Evolutionary conservation across 2,888 invertebrate species (phyloP).

Genomic region (Brenthis hecate): DNA sequence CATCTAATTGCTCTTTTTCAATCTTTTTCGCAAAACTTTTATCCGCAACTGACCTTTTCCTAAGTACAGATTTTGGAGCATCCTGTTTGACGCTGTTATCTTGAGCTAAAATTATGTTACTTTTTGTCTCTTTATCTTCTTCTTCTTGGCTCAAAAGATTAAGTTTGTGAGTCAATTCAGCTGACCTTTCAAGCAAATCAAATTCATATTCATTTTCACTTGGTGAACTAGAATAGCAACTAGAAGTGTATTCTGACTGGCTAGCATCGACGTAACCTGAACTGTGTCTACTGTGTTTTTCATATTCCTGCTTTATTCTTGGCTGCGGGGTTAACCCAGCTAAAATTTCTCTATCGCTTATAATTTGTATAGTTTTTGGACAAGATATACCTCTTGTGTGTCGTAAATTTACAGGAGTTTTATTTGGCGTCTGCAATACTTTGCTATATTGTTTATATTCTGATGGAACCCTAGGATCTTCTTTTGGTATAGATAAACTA

Average conservation of each 20-base stretch:
- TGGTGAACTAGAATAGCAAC: conserved; percentile 77
- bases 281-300: conserved; percentile 65
- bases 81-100: conserved; percentile 43
- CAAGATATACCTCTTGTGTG: conserved; percentile 72
- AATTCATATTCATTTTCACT: conserved; percentile 80
- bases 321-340: conserved; percentile 74
- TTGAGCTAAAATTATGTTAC: conserved; percentile 54
- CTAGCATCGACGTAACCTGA: conserved; percentile 78
- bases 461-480: conserved; percentile 65
- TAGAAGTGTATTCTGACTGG: conserved; percentile 78
- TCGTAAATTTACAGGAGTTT: conserved; percentile 67
- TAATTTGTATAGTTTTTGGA: conserved; percentile 80
- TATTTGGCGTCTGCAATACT: conserved; percentile 80
- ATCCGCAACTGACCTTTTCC: conserved; percentile 60
- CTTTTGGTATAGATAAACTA: conserved; percentile 78
- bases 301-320: conserved; percentile 58
- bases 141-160: conserved; percentile 70
- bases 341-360: conserved; percentile 77
- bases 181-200: conserved; percentile 72
- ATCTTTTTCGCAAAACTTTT: conserved; percentile 46
- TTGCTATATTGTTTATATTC: conserved; percentile 66
- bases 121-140: conserved; percentile 56
- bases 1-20: conserved; percentile 47
- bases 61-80: conserved; percentile 51
- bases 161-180: conserved; percentile 72